Evolutionary conservation across 2,797 vertebrate genomes (phyloP).

Genomic region (Crenuchus spilurus): DNA sequence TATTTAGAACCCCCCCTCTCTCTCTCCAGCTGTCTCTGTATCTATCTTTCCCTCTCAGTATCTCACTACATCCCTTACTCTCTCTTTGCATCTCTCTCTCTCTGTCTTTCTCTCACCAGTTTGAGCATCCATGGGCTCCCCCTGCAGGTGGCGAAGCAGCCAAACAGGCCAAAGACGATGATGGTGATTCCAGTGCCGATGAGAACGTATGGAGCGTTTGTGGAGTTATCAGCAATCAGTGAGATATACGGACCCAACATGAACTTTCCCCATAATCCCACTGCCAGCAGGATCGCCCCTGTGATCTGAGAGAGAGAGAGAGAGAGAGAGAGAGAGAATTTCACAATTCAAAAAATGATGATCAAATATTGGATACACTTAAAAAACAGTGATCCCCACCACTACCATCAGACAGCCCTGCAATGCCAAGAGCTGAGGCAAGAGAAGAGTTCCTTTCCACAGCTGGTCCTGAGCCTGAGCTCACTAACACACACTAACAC

Average conservation of each 20-base stretch:
- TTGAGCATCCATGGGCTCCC: conserved; percentile 99
- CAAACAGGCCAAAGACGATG: conserved; percentile 96
- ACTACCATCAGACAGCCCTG: too few relatives aligned
- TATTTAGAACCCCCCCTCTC: too few relatives aligned
- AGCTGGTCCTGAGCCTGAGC: too few relatives aligned
- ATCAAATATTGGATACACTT: too few relatives aligned
- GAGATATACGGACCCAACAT: conserved; percentile 97
- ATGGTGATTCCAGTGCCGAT: conserved; percentile 97
- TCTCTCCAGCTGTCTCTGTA: background rate
- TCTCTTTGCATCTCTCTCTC: too few relatives aligned
- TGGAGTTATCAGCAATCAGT: conserved; percentile 97
- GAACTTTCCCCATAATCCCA: conserved; percentile 97
- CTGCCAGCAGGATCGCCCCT: conserved; percentile 93
- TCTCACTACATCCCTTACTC: background rate
- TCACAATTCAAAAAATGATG: too few relatives aligned
- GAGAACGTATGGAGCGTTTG: conserved; percentile 97
- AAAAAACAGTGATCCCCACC: too few relatives aligned
- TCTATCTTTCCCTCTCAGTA: background rate
- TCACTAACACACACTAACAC: too few relatives aligned
- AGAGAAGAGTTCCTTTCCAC: too few relatives aligned
- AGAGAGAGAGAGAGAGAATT: conserved; percentile 17
- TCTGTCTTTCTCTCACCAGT: conserved; percentile 78
- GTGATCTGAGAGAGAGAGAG: conserved; percentile 82
- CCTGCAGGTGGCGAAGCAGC: conserved; percentile 97
- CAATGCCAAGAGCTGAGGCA: too few relatives aligned